Evolutionary conservation across 2,797 vertebrate species (phyloP).

Genomic region (Thunnus albacares): DNA sequence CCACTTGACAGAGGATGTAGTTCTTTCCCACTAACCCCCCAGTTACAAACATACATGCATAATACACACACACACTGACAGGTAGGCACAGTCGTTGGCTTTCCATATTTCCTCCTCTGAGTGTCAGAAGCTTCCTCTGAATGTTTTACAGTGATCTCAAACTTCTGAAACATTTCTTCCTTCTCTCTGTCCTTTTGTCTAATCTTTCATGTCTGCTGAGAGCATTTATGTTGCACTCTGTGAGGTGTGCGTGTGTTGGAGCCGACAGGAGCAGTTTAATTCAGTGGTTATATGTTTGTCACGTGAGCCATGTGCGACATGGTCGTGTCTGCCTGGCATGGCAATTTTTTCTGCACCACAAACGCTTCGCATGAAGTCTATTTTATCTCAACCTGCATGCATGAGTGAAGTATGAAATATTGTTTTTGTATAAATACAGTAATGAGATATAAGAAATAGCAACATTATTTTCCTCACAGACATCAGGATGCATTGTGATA

Average conservation of each 20-base stretch:
- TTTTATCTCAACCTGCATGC: conserved; percentile 29
- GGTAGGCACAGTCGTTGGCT: conserved; percentile 7
- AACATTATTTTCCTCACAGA: background rate
- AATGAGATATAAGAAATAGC: conserved; percentile 6
- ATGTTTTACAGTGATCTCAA: conserved; percentile 41
- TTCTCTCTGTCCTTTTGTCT: conserved; percentile 11
- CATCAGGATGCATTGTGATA: background rate
- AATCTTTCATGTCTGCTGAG: conserved; percentile 18
- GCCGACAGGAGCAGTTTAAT: conserved; percentile 34
- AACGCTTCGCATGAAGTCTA: conserved; percentile 43
- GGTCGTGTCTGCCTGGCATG: conserved; percentile 56
- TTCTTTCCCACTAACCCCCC: conserved; percentile 30
- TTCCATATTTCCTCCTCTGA: conserved; percentile 11
- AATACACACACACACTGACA: conserved; percentile 10
- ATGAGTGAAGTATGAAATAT: conserved; percentile 35
- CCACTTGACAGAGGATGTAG: conserved; percentile 24
- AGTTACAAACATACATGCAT: conserved; percentile 22
- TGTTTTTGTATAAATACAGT: conserved; percentile 22
- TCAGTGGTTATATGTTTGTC: conserved; percentile 46
- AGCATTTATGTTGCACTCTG: conserved; percentile 11
- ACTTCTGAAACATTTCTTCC: conserved; percentile 37
- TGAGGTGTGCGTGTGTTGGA: conserved; percentile 16
- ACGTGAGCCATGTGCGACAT: conserved; percentile 36
- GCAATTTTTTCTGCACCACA: conserved; percentile 66
- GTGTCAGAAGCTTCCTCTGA: conserved; percentile 30